These are phyloP conservation scores for Reinhardtius hippoglossoides DNA, from an alignment of 2,113 vertebrate genomes.

Conservation along the genomic window DNA sequence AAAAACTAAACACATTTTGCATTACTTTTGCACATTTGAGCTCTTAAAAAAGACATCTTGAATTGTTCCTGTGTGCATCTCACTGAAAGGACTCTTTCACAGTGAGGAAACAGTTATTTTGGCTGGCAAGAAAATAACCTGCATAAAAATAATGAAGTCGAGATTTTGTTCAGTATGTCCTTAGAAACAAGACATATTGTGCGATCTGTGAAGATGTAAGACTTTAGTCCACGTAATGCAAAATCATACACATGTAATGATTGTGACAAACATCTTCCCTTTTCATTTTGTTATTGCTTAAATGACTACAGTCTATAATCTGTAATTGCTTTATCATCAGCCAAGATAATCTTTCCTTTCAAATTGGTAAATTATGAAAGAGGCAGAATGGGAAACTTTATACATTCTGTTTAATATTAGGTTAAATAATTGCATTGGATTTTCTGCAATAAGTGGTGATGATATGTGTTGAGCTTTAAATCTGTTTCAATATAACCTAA, in stretches of 20 bases:
- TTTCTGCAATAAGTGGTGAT: constrained; percentile 21
- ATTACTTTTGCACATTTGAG: constrained; percentile 9
- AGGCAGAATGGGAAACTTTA: no score
- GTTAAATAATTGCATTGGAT: constrained; percentile 8
- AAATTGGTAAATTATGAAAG: background rate
- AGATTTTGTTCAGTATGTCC: background rate
- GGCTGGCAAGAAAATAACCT: background rate
- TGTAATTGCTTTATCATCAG: background rate
- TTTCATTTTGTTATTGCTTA: background rate
- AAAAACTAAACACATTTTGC: background rate
- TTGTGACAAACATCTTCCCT: background rate
- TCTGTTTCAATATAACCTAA: background rate
- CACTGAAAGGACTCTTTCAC: background rate
- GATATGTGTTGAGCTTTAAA: background rate
- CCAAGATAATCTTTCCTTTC: background rate
- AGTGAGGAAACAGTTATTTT: background rate
- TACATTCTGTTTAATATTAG: constrained; percentile 8
- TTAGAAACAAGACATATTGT: background rate
- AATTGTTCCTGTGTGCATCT: background rate
- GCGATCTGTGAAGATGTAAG: no score
- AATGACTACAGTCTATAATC: background rate
- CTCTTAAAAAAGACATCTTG: background rate
- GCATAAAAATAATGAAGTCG: background rate
- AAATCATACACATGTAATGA: background rate
- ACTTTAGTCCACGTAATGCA: no score